Percentiles rank a stretch among this genome's conserved stretches.
phyloP scores from a whole-genome alignment of 2,888 invertebrate species.

The Terebella lapidaria region DNA sequence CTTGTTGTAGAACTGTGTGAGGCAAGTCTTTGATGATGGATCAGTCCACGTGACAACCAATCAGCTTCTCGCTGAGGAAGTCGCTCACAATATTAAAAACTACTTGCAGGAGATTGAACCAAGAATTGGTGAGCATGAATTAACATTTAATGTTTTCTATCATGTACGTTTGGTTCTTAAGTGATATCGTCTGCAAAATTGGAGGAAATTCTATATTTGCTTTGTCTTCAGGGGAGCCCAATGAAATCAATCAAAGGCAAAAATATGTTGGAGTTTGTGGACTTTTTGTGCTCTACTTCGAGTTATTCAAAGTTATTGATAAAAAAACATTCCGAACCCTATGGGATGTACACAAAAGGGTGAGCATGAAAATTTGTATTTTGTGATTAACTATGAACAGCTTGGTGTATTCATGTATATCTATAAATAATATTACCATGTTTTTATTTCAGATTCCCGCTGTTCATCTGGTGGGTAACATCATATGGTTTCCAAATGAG shows the following conservation, averaged over 20 bases:
- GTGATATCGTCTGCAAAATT: too few relatives aligned
- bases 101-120: constrained; percentile 49
- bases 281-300: constrained; percentile 53
- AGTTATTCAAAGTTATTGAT: constrained; percentile 69
- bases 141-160: too few relatives aligned
- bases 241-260: constrained; percentile 47
- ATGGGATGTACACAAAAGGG: constrained; percentile 73
- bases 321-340: constrained; percentile 70
- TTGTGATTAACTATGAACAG: background rate
- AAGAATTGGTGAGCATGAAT: constrained; percentile 47
- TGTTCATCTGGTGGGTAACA: constrained; percentile 72
- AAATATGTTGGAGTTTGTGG: constrained; percentile 52
- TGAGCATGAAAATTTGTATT: constrained; percentile 36
- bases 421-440: too few relatives aligned
- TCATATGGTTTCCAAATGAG: constrained; percentile 78
- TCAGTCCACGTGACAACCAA: constrained; percentile 52
- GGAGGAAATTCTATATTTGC: too few relatives aligned
- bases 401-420: background rate
- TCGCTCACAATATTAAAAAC: constrained; percentile 64
- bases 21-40: constrained; percentile 52
- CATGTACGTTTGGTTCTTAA: too few relatives aligned
- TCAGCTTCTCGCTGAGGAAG: constrained; percentile 61
- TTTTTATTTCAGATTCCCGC: constrained; percentile 72
- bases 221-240: constrained; percentile 39
- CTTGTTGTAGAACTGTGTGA: constrained; percentile 48